A percentile compares a stretch with the other conserved stretches of the same genome.
phyloP scores from a whole-genome alignment of 1,140 invertebrate genomes.

The Amyelois transitella region DNA sequence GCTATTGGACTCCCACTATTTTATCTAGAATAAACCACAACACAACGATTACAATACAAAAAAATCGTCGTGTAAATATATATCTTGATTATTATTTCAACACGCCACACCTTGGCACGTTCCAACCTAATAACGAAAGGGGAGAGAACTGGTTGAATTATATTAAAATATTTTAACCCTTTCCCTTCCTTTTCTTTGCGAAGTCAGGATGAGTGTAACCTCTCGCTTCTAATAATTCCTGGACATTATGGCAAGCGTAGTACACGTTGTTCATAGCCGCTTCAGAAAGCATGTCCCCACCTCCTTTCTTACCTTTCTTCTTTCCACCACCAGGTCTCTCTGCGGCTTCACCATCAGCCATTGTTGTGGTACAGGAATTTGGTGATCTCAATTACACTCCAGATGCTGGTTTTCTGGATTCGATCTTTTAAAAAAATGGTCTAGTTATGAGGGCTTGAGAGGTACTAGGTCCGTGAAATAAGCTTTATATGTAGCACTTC shows the following conservation, averaged over 20 bases:
- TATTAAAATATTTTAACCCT: neutral
- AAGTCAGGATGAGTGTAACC: slow-evolving; percentile 2
- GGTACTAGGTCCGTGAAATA: no score
- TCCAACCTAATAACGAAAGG: neutral
- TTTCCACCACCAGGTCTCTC: neutral
- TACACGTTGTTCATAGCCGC: slow-evolving; percentile 1
- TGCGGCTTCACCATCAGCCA: neutral
- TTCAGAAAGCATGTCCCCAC: slow-evolving; percentile 1
- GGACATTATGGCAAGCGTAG: slow-evolving; percentile 5
- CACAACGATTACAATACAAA: no score
- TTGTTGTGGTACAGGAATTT: neutral
- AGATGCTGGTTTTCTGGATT: neutral
- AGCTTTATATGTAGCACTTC: no score
- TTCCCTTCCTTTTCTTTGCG: neutral
- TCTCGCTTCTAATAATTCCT: neutral
- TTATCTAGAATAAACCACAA: no score
- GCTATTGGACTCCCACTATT: no score
- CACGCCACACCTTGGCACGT: no score
- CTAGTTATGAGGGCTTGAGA: no score
- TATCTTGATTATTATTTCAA: no score
- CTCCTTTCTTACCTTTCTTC: neutral
- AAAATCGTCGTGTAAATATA: no score
- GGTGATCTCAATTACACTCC: no score
- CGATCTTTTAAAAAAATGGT: no score
- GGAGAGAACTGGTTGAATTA: slow-evolving; percentile 2